Evolutionary conservation across 1,140 invertebrate species (phyloP).

Genomic region (Zaprionus taronus): DNA sequence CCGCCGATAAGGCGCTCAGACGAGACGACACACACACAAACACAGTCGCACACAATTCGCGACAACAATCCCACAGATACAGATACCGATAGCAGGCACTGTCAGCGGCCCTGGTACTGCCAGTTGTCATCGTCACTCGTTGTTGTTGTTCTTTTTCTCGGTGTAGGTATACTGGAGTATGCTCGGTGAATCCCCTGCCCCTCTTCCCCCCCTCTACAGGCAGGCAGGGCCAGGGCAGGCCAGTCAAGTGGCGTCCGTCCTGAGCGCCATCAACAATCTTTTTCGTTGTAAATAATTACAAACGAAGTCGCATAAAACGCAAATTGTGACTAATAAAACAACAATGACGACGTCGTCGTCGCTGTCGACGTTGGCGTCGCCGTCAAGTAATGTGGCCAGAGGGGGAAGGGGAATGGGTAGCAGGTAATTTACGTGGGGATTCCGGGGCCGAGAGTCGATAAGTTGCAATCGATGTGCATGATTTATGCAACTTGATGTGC

Average conservation of each 20-base stretch:
- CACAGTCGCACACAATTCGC: conserved; percentile 32
- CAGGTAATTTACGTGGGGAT: conserved; percentile 44
- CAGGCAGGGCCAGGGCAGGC: not conserved
- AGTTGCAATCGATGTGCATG: conserved; percentile 59
- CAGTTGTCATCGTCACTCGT: conserved; percentile 20
- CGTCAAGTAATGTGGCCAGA: conserved; percentile 40
- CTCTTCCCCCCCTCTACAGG: no score
- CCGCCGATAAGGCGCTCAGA: conserved; percentile 71
- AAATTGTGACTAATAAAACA: conserved; percentile 65
- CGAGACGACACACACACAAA: conserved; percentile 38
- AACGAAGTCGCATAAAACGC: conserved; percentile 52
- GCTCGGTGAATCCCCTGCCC: not conserved
- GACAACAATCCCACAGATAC: conserved; percentile 64
- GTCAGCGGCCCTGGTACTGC: conserved; percentile 13
- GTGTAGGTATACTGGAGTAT: conserved; percentile 37
- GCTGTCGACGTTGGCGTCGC: conserved; percentile 9
- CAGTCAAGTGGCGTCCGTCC: conserved; percentile 14
- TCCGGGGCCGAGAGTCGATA: conserved; percentile 42
- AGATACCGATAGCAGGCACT: conserved; percentile 30
- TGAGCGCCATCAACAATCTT: conserved; percentile 52
- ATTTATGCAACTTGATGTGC: conserved; percentile 48
- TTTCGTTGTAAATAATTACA: conserved; percentile 73
- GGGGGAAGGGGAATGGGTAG: not conserved
- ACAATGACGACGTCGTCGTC: conserved; percentile 16
- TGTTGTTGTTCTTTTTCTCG: not conserved